phyloP scores from a whole-genome alignment of 2,797 vertebrate species.

The Neosilurus mollespiculum region DNA sequence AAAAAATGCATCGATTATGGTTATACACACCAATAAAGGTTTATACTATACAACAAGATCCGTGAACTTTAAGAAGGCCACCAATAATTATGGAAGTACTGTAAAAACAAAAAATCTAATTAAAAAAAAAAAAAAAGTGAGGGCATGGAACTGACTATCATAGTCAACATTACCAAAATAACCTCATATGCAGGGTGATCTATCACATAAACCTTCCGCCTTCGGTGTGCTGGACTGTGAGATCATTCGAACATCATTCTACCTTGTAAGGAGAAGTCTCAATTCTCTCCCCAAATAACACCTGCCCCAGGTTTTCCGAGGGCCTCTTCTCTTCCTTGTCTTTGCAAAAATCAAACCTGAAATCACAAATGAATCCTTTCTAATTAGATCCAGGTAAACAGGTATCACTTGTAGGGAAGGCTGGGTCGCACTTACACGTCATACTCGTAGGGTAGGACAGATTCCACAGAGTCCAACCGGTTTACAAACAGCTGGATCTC shows the following conservation, averaged over 20 bases:
- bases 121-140: not conserved
- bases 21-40: too few species aligned
- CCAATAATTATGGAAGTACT: not conserved
- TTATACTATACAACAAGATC: not conserved
- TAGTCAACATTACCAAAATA: not conserved
- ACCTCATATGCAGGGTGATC: not conserved
- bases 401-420: not conserved
- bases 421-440: constrained; percentile 79
- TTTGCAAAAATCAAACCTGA: constrained; percentile 91
- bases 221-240: too few species aligned
- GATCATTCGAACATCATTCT: constrained; percentile 30
- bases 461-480: constrained; percentile 87
- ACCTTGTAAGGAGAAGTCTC: constrained; percentile 91
- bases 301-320: constrained; percentile 90
- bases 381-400: not conserved
- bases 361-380: not conserved
- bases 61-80: too few species aligned
- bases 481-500: constrained; percentile 86
- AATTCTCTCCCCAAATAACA: constrained; percentile 89
- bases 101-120: not conserved
- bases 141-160: not conserved
- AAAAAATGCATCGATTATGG: too few species aligned
- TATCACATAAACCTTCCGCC: too few species aligned
- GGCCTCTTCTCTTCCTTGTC: constrained; percentile 79
- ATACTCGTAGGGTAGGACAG: constrained; percentile 86